These are phyloP conservation scores for Drosophila yooni DNA, from an alignment of 2,888 invertebrate species.

Conservation along the genomic window DNA sequence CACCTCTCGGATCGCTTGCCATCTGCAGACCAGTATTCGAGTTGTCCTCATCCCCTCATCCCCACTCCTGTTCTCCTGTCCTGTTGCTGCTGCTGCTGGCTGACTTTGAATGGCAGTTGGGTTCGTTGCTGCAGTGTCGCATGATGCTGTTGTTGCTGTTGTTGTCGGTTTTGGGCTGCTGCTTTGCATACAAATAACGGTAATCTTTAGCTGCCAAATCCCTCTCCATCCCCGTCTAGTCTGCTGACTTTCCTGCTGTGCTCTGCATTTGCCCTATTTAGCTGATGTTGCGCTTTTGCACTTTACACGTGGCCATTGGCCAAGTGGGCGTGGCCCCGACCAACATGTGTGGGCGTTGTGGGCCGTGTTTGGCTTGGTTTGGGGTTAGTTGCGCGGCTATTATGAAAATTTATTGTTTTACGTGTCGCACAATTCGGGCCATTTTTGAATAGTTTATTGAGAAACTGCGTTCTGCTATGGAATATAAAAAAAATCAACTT, in stretches of 20 bases:
- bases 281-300: constrained; percentile 71
- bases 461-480: background rate
- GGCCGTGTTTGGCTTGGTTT: background rate
- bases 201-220: constrained; percentile 57
- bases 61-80: background rate
- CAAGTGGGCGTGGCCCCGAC: constrained; percentile 20
- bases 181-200: constrained; percentile 75
- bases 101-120: constrained; percentile 55
- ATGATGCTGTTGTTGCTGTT: constrained; percentile 50
- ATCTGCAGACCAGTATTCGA: constrained; percentile 31
- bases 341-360: constrained; percentile 38
- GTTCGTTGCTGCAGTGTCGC: constrained; percentile 45
- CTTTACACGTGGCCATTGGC: constrained; percentile 58
- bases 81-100: constrained; percentile 22
- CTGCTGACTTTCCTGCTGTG: constrained; percentile 18
- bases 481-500: background rate
- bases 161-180: constrained; percentile 66
- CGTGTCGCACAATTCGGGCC: constrained; percentile 52
- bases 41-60: constrained; percentile 2
- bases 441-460: constrained; percentile 33
- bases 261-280: constrained; percentile 48
- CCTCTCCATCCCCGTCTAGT: background rate
- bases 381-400: constrained; percentile 38
- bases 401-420: constrained; percentile 73
- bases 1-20: constrained; percentile 33